Base-by-base conservation (phyloP, 1,140 invertebrate species). In the Babylonia areolata region DNA sequence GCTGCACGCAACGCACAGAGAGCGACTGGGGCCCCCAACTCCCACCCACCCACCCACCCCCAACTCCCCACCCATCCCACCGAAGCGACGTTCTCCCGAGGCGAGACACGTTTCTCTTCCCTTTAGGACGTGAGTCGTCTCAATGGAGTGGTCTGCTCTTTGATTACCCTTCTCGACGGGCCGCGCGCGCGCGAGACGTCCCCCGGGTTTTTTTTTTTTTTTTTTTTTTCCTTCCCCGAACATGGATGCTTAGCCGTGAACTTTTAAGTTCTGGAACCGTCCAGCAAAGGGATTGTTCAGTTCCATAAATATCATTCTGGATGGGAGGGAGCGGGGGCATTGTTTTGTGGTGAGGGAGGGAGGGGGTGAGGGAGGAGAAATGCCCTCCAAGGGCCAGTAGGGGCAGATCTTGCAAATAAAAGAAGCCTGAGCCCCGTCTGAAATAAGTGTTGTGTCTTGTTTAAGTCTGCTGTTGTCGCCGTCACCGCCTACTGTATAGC, bases 71-170 rank as follows among this genome's bases (percentile, higher is more conserved):
- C n/a, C n/a, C n/a, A n/a, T 69, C 73, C 73, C 42, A 6, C 15
- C 39, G 77, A 79, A 42, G 37, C 39, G 31, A 40, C 37, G 35
- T 37, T 79, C 39, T 46, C 42, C 77, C 42, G 20, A 33, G 77
- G 77, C 77, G 23, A 20, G 39, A 37, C 77, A 79, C 77, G 77
- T 79, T 79, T 79, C 77, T 79, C 77, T 79, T 39, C 77, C 77
- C 46, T 51, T n/a, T 40, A 37, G 77, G 39, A 79, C 77, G 77
- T 79, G 77, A 79, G 37, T 42, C 39, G 23, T 33, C 39, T 79
- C 77, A 79, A 79, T 79, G 77, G 77, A 35, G 77, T 79, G 37
- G 77, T 79, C 77, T 79, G 77, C 42, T 37, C 77, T 46, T 79
- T 40, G 37, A 79, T 79, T 79, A 46, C 77, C 77, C 77, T 79